Percentiles rank a stretch among this genome's conserved stretches.
Conservation (phyloP, 2,113 vertebrate species). For the Trogon surrucura region DNA sequence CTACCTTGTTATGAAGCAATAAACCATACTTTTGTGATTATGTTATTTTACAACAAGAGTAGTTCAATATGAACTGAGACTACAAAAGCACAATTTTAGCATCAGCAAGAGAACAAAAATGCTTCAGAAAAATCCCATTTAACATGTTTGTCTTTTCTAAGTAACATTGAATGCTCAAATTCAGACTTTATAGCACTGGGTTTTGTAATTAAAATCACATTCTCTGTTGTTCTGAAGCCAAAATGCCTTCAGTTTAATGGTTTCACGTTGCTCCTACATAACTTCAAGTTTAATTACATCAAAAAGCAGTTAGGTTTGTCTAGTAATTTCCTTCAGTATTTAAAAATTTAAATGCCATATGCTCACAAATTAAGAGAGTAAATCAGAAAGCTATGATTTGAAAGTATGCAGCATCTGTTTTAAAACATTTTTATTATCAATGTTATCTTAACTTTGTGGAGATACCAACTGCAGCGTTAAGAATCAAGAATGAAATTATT, state of each 20-base stretch:
- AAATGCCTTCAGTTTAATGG: neutral
- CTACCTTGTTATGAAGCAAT: neutral
- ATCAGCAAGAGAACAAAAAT: neutral
- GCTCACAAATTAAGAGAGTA: neutral
- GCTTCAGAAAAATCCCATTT: neutral
- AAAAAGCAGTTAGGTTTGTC: neutral
- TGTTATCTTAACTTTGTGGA: neutral
- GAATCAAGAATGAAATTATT: neutral
- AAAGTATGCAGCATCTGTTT: neutral
- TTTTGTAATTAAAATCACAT: neutral
- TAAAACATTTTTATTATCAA: neutral
- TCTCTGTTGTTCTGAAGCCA: neutral
- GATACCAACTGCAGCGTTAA: neutral
- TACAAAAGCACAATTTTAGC: neutral
- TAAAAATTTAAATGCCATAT: neutral
- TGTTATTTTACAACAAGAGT: neutral
- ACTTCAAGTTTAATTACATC: neutral
- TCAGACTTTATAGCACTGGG: neutral
- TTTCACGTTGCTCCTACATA: neutral
- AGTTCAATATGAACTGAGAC: neutral
- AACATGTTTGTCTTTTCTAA: neutral
- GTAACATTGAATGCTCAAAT: neutral
- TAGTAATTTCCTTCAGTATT: neutral
- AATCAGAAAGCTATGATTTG: neutral
- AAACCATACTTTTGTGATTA: neutral